Evolutionary conservation across 2,113 vertebrate species (phyloP), one percentile per base, ranked within the genome.

Genomic region (Nibea albiflora): DNA sequence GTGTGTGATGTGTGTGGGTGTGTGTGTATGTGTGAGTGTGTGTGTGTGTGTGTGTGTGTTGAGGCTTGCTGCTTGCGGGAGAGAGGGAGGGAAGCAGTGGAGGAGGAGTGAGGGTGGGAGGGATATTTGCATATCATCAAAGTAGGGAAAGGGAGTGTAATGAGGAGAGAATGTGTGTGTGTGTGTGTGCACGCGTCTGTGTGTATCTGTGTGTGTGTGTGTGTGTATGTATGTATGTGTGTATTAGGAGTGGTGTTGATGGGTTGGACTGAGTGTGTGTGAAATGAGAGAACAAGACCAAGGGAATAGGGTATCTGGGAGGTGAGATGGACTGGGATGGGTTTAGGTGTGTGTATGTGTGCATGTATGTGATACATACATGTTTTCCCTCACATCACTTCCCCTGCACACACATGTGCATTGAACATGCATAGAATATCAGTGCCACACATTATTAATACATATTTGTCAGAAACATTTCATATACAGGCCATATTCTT

Each of bases 111-210:
- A 72, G 61, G 88, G 88, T 52, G 76, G 77, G 72, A 85, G 85
- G 82, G 58, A 80, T 89, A 94, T 94, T 94, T 94, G 91, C 86
- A 93, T 93, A 92, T 92, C 91, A 92, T 94, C 91, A 92, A 92
- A 91, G 89, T 91, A 88, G 78, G 87, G 83, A 92, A 90, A 90
- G 88, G 78, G 85, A 86, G 88, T 81, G 89, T 94, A 91, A 92
- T 90, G 88, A 92, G 78, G 81, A 81, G 88, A 87, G 78, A 83
- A 81, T 85, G 65, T 76, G 69, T 85, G 39, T 67, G 72, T 67
- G 72, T 75, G 31, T 76, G 39, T 28, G 28, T 3, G 28, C 24
- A 2, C 24, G 24, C 24, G 24, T 26, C 24, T 26, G 24, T 26
- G 24, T n/a, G n/a, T n/a, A n/a, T n/a, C n/a, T n/a, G 49, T 64